Evolutionary conservation across 2,888 invertebrate species (phyloP), one percentile per base, ranked within the genome.

Genomic region (Chaetoderma sp.): DNA sequence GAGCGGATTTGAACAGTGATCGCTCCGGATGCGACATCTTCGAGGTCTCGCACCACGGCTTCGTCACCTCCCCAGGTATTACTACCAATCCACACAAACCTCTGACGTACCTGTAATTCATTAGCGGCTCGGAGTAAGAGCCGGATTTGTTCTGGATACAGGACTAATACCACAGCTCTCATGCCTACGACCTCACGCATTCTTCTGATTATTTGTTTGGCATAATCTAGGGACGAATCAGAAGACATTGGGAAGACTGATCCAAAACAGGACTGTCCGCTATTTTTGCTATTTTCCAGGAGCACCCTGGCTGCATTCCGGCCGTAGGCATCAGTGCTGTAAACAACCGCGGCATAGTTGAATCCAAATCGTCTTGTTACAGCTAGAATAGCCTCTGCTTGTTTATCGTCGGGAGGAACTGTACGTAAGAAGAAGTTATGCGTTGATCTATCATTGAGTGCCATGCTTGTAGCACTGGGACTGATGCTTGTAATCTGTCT

Each of bases 111-210:
- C 25, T 78, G 80, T 30, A 76, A 71, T 27, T 78, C 75, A 57
- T 78, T 78, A 4, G 83, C 80, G 4, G 84, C 86, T 63, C 83
- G 75, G 28, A 87, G 70, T 30, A 87, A 68, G 3, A 78, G 76
- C 21, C 79, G 70, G 2, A 82, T 78, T 47, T 86, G 82, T 10
- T 64, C 60, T 0, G 78, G 70, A 4, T 74, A 75, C 10, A 84
- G 82, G 60, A 85, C 82, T n/a, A 87, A 73, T 1, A 86, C 76
- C 10, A 87, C 82, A 1, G 83, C 83, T 5, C 68, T 67, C 1
- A 79, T 74, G 10, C 80, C 80, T n/a, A 77, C 75, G 55, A 76
- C 71, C 55, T 76, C 72, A 44, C 78, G 78, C 5, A 82, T 63
- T 8, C 69, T 49, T 42, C 77, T 75, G 57, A 83, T 67, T 3